Percentiles rank a stretch among this genome's conserved stretches.
Evolutionary conservation across 2,888 invertebrate genomes (phyloP).

Genomic region (Baronia brevicornis): DNA sequence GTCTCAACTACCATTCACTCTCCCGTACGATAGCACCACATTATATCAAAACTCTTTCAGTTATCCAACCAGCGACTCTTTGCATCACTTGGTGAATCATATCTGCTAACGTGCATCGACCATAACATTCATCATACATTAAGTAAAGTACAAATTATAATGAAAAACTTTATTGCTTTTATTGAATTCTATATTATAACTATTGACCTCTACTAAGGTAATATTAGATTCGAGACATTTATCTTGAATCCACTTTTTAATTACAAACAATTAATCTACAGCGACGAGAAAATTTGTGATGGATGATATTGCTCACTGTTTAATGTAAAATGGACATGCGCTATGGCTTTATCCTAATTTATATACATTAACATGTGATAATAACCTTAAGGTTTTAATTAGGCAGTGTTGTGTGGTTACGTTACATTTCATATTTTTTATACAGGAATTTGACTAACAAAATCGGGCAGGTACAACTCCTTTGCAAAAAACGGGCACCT

Average conservation of each 20-base stretch:
- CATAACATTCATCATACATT: conserved; percentile 26
- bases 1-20: conserved; percentile 57
- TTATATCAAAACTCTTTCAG: conserved; percentile 43
- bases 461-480: no score
- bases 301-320: conserved; percentile 26
- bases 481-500: no score
- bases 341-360: not conserved
- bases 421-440: no score
- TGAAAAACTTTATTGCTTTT: conserved; percentile 44
- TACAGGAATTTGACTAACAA: no score
- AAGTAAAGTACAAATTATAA: conserved; percentile 28
- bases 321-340: conserved; percentile 19
- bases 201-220: conserved; percentile 18
- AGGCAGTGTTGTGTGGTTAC: no score
- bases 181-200: conserved; percentile 22
- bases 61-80: conserved; percentile 45
- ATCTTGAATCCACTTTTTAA: conserved; percentile 20
- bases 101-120: conserved; percentile 13
- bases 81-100: conserved; percentile 20
- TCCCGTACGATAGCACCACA: conserved; percentile 67
- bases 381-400: no score
- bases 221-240: conserved; percentile 18
- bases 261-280: conserved; percentile 27
- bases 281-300: conserved; percentile 32
- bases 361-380: conserved; percentile 3